phyloP scores from a whole-genome alignment of 2,113 vertebrate genomes.

The Gila orcuttii region DNA sequence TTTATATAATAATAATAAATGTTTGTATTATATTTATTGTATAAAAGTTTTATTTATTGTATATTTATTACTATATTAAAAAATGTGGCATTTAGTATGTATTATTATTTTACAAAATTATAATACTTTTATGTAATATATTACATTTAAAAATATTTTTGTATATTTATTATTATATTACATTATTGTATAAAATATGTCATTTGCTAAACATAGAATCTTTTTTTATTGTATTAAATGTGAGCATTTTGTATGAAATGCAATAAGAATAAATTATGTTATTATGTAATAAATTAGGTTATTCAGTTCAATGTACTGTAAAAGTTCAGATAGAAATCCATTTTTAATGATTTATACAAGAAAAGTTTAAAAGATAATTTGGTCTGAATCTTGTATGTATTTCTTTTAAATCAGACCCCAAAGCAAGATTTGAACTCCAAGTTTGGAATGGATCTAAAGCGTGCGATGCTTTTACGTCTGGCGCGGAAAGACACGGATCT shows the following conservation, averaged over 20 bases:
- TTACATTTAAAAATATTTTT: not conserved
- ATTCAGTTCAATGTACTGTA: not conserved
- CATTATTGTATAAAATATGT: not conserved
- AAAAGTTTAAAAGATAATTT: not conserved
- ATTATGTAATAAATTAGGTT: not conserved
- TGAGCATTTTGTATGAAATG: not conserved
- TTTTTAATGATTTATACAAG: not conserved
- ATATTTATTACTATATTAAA: too few species aligned
- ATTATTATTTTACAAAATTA: not conserved
- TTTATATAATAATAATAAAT: not conserved
- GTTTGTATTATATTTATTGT: too few species aligned
- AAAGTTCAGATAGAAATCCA: not conserved
- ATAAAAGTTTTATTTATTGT: too few species aligned
- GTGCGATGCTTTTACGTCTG: conserved; percentile 89
- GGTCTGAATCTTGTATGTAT: not conserved
- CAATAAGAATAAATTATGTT: not conserved
- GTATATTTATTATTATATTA: not conserved
- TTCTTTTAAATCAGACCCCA: conserved; percentile 77
- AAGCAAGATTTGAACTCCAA: conserved; percentile 90
- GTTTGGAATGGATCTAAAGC: conserved; percentile 92
- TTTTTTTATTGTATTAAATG: too few species aligned
- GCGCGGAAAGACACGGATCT: conserved; percentile 79
- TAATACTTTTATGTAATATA: not conserved
- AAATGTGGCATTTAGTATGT: not conserved
- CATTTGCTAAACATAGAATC: not conserved